Percentiles rank a stretch among this genome's conserved stretches.
These are phyloP conservation scores for Cephalophus harveyi DNA, from an alignment of 2,113 vertebrate species.

Conservation along the genomic window DNA sequence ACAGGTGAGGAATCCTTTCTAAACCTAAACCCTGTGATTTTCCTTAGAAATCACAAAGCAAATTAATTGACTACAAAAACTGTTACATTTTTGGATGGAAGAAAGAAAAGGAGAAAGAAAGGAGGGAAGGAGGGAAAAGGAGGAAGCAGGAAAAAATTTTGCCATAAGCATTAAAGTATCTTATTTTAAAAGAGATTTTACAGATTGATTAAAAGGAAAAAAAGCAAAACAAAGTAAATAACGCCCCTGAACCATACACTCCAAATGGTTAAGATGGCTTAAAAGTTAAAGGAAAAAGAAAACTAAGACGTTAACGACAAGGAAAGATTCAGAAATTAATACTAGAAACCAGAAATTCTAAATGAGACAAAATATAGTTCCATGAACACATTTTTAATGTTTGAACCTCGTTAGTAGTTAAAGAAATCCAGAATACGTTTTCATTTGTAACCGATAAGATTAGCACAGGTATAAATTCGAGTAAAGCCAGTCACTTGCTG, in stretches of 20 bases:
- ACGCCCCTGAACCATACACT: background rate
- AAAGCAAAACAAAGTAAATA: background rate
- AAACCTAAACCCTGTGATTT: background rate
- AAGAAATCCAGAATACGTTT: background rate
- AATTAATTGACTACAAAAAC: background rate
- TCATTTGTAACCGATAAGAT: background rate
- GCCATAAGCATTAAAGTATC: background rate
- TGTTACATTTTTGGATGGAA: background rate
- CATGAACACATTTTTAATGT: background rate
- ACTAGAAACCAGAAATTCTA: background rate
- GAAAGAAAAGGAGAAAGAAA: background rate
- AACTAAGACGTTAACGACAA: background rate
- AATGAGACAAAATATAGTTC: background rate
- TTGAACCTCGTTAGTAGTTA: background rate
- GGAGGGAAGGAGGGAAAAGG: background rate
- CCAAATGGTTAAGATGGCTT: background rate
- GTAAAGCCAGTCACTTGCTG: no score
- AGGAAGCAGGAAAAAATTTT: background rate
- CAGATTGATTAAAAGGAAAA: background rate
- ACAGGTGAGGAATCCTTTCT: background rate
- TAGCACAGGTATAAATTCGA: background rate
- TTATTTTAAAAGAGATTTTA: background rate
- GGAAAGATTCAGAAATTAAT: background rate
- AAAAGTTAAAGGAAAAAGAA: background rate
- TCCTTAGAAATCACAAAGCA: background rate